These are phyloP conservation scores for Tinea semifulvella DNA, from an alignment of 2,888 invertebrate genomes.

Conservation along the genomic window DNA sequence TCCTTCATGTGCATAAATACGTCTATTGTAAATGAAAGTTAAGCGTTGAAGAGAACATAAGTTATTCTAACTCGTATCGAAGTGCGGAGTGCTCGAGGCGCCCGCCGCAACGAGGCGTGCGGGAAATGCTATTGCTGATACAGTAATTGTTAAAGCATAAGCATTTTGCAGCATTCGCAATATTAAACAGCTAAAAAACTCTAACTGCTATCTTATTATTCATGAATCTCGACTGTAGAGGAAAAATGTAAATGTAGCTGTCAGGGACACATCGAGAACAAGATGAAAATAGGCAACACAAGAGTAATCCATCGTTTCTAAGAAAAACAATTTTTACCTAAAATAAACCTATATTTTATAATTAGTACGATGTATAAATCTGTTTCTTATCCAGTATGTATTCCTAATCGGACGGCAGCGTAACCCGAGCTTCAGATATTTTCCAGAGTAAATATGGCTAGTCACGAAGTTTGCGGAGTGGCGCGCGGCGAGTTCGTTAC, in stretches of 20 bases:
- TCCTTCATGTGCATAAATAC: conserved; percentile 15
- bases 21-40: conserved; percentile 18
- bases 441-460: conserved; percentile 31
- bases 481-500: conserved; percentile 34
- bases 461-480: conserved; percentile 38
- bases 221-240: too few species aligned
- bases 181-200: conserved; percentile 8
- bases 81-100: conserved; percentile 16
- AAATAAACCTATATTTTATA: too few species aligned
- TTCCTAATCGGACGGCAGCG: conserved; percentile 15
- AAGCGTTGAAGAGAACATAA: conserved; percentile 16
- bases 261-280: too few species aligned
- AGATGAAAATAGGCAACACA: too few species aligned
- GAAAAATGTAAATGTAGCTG: too few species aligned
- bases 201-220: too few species aligned
- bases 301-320: too few species aligned
- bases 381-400: conserved; percentile 4
- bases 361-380: too few species aligned
- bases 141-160: conserved; percentile 12
- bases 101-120: conserved; percentile 5
- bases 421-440: conserved; percentile 30
- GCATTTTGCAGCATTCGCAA: conserved; percentile 5
- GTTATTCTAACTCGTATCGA: conserved; percentile 16
- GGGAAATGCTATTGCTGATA: conserved; percentile 11
- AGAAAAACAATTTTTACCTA: too few species aligned